phyloP scores from a whole-genome alignment of 2,888 invertebrate genomes.

The Rhagonycha fulva region DNA sequence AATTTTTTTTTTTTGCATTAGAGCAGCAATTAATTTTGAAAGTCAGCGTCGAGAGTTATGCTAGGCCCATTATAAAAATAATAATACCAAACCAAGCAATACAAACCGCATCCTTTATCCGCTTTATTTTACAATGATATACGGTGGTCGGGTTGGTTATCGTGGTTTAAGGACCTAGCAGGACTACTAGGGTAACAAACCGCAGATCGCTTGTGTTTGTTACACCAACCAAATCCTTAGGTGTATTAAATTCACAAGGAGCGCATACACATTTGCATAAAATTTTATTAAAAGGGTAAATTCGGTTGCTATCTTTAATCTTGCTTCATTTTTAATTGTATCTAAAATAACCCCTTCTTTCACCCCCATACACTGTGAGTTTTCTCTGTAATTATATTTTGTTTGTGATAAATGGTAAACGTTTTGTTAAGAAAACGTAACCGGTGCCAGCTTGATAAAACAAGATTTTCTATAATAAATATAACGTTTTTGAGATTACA shows the following conservation, averaged over 20 bases:
- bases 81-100: conserved; percentile 14
- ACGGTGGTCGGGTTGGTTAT: conserved; percentile 31
- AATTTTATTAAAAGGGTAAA: conserved; percentile 27
- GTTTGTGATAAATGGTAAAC: neutral
- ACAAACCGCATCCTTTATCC: conserved; percentile 27
- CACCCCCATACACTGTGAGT: neutral
- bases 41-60: neutral
- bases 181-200: conserved; percentile 29
- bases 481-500: conserved; percentile 19
- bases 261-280: conserved; percentile 24
- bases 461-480: conserved; percentile 9
- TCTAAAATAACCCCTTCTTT: neutral
- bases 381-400: neutral
- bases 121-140: conserved; percentile 30
- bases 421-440: neutral
- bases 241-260: conserved; percentile 30
- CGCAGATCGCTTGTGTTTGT: conserved; percentile 31
- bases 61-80: conserved; percentile 12
- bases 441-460: conserved; percentile 12
- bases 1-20: neutral
- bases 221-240: conserved; percentile 30
- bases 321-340: conserved; percentile 12
- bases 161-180: conserved; percentile 30
- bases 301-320: conserved; percentile 18
- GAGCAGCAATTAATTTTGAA: neutral